These are phyloP conservation scores for Porites cylindrica DNA, from an alignment of 92 coral and sea anemone species.

Conservation along the genomic window DNA sequence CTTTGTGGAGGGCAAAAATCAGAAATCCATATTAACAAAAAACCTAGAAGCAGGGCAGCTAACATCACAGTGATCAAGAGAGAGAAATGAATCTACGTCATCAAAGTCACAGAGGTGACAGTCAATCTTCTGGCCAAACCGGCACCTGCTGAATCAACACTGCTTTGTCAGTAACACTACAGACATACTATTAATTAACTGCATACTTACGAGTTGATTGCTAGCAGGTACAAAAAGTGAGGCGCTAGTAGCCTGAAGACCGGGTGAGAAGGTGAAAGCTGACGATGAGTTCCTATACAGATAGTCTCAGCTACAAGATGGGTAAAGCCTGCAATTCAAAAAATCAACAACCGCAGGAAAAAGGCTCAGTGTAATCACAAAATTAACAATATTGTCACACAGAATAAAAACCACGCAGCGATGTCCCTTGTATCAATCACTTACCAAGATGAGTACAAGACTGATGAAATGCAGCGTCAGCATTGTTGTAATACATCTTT, in stretches of 20 bases:
- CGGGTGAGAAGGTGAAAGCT: conserved; percentile 96
- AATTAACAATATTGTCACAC: no score
- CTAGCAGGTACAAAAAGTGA: conserved; percentile 92
- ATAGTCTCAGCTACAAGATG: conserved; percentile 95
- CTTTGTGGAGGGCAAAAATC: no score
- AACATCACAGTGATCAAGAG: no score
- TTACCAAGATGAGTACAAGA: conserved; percentile 97
- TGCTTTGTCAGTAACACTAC: no score
- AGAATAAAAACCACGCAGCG: neutral
- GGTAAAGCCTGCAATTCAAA: conserved; percentile 75
- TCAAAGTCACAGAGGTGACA: no score
- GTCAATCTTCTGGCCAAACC: no score
- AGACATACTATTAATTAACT: neutral
- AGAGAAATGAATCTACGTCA: no score
- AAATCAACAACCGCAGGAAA: neutral
- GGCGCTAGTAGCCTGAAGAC: conserved; percentile 96
- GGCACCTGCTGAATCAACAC: no score
- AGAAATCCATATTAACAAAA: no score
- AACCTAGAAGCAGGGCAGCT: no score
- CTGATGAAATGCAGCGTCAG: conserved; percentile 97
- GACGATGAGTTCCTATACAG: conserved; percentile 93
- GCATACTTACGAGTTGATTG: conserved; percentile 91
- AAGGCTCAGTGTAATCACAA: no score
- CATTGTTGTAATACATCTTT: conserved; percentile 97
- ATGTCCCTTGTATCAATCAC: neutral